These are phyloP conservation scores for Fragum whitleyi DNA, from an alignment of 2,888 invertebrate species.

Conservation along the genomic window DNA sequence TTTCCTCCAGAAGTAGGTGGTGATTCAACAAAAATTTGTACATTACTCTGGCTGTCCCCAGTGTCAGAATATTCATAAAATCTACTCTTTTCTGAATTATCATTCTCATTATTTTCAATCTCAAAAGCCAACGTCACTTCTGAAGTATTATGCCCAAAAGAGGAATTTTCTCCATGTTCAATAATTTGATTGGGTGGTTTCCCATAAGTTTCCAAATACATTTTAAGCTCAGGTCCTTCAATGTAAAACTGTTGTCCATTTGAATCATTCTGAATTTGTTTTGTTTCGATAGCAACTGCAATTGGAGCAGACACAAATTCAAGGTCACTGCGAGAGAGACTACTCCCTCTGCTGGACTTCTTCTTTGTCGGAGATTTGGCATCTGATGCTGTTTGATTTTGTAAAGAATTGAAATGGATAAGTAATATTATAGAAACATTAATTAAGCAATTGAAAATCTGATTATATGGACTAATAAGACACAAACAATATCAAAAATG, in stretches of 20 bases:
- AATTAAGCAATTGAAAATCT: conserved; percentile 9
- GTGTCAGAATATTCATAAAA: background rate
- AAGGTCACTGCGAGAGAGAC: background rate
- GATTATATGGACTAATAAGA: background rate
- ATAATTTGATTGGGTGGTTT: background rate
- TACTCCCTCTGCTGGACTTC: conserved; percentile 22
- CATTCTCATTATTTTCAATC: background rate
- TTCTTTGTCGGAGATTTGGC: conserved; percentile 16
- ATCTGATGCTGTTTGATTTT: conserved; percentile 15
- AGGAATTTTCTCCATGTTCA: background rate
- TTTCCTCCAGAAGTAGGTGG: background rate
- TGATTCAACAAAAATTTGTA: conserved; percentile 20
- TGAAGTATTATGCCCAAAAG: conserved; percentile 19
- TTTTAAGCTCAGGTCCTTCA: background rate
- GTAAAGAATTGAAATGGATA: background rate
- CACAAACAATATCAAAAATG: background rate
- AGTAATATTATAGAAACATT: background rate
- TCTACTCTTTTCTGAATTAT: conserved; percentile 16
- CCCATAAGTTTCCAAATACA: conserved; percentile 8
- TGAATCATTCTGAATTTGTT: background rate
- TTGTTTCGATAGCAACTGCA: conserved; percentile 23
- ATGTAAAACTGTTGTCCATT: background rate
- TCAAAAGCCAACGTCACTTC: conserved; percentile 15
- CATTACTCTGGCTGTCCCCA: background rate
- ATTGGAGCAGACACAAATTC: conserved; percentile 10